Conservation (phyloP, 2,113 vertebrate species). For the Oncorhynchus tshawytscha region DNA sequence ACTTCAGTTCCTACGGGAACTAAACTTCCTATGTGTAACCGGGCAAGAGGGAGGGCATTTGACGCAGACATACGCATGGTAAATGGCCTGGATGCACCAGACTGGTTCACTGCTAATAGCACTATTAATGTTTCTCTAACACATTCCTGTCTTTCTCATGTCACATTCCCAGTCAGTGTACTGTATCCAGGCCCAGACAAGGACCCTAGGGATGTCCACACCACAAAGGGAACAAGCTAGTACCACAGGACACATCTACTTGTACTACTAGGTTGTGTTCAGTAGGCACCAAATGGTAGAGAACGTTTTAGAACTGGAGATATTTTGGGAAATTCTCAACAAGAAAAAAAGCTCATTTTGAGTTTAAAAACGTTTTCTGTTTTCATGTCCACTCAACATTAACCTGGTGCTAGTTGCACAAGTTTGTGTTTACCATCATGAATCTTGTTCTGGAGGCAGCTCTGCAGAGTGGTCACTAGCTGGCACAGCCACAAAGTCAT, state of each 20-base stretch:
- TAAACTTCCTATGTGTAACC: conserved; percentile 27
- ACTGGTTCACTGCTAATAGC: neutral
- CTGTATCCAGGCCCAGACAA: conserved; percentile 8
- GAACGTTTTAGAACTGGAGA: no score
- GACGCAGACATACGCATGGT: conserved; percentile 33
- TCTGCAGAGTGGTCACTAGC: no score
- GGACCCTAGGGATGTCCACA: conserved; percentile 19
- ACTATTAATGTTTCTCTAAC: neutral
- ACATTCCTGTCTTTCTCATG: conserved; percentile 19
- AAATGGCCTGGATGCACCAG: conserved; percentile 27
- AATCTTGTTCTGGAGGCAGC: no score
- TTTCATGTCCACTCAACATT: no score
- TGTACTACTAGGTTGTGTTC: neutral
- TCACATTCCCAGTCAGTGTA: neutral
- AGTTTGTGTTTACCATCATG: no score
- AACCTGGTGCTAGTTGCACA: no score
- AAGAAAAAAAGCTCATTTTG: no score
- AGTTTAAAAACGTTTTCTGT: no score
- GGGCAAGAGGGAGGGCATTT: neutral
- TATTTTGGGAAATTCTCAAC: no score
- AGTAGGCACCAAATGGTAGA: neutral
- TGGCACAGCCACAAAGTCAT: no score
- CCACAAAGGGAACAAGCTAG: conserved; percentile 45
- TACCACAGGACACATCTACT: conserved; percentile 13
- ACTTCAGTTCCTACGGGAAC: conserved; percentile 10